A percentile compares a stretch with the other conserved stretches of the same genome.
Conservation (phyloP, 2,888 invertebrate genomes). For the Agonopterix subpropinquella region DNA sequence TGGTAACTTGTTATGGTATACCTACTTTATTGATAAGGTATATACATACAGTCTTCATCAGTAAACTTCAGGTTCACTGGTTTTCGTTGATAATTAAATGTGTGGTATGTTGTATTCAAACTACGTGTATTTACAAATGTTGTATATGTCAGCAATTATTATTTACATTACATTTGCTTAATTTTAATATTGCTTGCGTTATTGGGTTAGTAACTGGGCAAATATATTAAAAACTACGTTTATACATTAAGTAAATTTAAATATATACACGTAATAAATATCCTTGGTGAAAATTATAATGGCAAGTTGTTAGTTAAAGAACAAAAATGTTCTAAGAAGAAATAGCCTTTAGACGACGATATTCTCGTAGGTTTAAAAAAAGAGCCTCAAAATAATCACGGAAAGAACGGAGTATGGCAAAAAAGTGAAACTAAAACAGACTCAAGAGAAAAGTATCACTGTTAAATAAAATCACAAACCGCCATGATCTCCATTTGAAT, state of each 20-base stretch:
- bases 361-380: slow-evolving; percentile 24
- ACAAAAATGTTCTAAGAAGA: slow-evolving; percentile 36
- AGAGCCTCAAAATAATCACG: slow-evolving; percentile 60
- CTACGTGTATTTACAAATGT: slow-evolving; percentile 59
- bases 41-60: slow-evolving; percentile 53
- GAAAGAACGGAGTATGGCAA: slow-evolving; percentile 65
- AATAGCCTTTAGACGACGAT: slow-evolving; percentile 36
- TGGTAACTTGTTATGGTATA: slow-evolving; percentile 38
- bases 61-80: not conserved
- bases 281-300: slow-evolving; percentile 69
- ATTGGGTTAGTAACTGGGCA: slow-evolving; percentile 40
- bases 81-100: slow-evolving; percentile 25
- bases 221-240: slow-evolving; percentile 45
- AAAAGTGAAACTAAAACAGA: slow-evolving; percentile 49
- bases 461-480: slow-evolving; percentile 68
- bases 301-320: slow-evolving; percentile 71
- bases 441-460: slow-evolving; percentile 49
- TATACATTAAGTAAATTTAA: slow-evolving; percentile 36
- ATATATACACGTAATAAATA: slow-evolving; percentile 69
- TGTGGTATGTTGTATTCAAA: slow-evolving; percentile 18
- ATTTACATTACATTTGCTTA: slow-evolving; percentile 33
- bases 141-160: slow-evolving; percentile 35
- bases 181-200: slow-evolving; percentile 39
- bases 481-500: slow-evolving; percentile 59
- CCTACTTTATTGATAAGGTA: slow-evolving; percentile 32